Evolutionary conservation across 2,888 invertebrate species (phyloP).

Genomic region (Pyrrhia umbra): DNA sequence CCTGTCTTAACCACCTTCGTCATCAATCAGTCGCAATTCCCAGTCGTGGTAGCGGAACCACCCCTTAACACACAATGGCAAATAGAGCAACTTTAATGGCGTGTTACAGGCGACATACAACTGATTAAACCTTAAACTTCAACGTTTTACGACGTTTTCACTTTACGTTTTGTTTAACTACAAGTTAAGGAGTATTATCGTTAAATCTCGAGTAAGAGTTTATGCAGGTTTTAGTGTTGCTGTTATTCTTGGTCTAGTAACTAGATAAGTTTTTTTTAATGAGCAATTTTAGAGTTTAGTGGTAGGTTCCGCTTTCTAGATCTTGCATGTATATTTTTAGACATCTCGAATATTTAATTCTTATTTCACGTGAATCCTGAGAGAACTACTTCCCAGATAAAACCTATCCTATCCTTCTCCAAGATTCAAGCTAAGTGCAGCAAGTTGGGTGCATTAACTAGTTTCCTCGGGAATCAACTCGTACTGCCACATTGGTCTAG

Average conservation of each 20-base stretch:
- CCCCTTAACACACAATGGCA: slow-evolving; percentile 29
- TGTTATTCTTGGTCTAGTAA: neutral
- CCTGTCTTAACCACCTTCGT: neutral
- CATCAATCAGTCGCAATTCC: neutral
- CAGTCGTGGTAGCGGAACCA: slow-evolving; percentile 11
- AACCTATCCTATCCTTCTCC: no score
- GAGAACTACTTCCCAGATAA: no score
- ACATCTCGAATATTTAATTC: no score
- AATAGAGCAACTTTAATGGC: slow-evolving; percentile 51
- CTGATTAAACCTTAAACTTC: slow-evolving; percentile 54
- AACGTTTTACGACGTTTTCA: slow-evolving; percentile 47
- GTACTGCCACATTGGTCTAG: no score
- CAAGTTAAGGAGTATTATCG: slow-evolving; percentile 12
- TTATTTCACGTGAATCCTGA: no score
- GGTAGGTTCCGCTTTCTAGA: neutral
- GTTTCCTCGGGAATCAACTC: no score
- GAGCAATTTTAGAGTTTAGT: neutral
- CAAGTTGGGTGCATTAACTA: no score
- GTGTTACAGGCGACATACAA: slow-evolving; percentile 50
- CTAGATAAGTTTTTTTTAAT: neutral
- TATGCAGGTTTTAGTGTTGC: slow-evolving; percentile 6
- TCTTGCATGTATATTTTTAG: neutral
- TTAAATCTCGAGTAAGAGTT: slow-evolving; percentile 13
- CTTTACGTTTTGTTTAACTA: slow-evolving; percentile 41
- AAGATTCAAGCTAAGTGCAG: no score